phyloP scores from a whole-genome alignment of 2,797 vertebrate genomes.

The Melanotaenia trifasciata region DNA sequence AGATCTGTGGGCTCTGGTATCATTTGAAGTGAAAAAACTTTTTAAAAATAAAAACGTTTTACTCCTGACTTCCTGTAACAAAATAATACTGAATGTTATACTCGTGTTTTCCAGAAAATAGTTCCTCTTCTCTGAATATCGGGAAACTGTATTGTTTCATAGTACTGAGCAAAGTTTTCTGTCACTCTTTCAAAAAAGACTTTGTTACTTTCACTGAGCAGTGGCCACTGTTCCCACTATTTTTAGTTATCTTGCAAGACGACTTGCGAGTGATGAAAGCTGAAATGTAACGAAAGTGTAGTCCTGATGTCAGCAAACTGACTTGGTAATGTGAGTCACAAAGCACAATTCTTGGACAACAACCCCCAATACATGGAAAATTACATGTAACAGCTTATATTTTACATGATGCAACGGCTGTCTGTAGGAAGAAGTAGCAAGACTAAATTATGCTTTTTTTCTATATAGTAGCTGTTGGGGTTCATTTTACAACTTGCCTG shows the following conservation, averaged over 20 bases:
- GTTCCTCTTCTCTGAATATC: conserved; percentile 35
- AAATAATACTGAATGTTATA: conserved; percentile 4
- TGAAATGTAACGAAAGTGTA: background rate
- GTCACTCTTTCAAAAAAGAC: background rate
- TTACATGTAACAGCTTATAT: no score
- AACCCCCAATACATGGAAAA: background rate
- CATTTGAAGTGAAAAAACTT: background rate
- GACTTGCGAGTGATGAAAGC: background rate
- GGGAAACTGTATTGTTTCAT: background rate
- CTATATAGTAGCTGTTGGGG: no score
- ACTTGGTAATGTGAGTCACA: conserved; percentile 1
- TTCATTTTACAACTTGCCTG: no score
- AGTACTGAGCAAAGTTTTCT: background rate
- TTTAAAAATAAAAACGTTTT: background rate
- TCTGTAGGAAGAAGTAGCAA: background rate
- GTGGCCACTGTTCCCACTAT: background rate
- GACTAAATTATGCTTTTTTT: background rate
- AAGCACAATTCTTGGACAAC: background rate
- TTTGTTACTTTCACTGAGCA: conserved; percentile 4
- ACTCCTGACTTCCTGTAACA: conserved; percentile 12
- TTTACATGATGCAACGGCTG: no score
- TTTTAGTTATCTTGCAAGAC: background rate
- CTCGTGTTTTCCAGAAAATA: background rate
- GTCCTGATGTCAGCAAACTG: background rate
- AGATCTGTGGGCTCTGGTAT: background rate